Evolutionary conservation across 2,888 invertebrate species (phyloP).

Genomic region (Ophion obscuratus): DNA sequence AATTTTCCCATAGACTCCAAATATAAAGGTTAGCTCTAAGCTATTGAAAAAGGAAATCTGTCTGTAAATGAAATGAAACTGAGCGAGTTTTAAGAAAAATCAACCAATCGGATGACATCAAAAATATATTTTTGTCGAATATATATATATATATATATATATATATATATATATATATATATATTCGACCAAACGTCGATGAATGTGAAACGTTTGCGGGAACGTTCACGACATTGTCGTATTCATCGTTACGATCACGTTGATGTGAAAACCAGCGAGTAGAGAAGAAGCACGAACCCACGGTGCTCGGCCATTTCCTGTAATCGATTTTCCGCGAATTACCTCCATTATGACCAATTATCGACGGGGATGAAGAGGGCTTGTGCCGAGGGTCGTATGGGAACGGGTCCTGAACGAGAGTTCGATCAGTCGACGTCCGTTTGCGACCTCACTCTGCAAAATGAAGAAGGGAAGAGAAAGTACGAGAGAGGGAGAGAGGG

Average conservation of each 20-base stretch:
- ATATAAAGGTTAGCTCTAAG: neutral
- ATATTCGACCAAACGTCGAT: constrained; percentile 19
- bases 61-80: neutral
- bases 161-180: too few species aligned
- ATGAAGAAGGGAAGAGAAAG: constrained; percentile 44
- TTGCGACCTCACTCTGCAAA: constrained; percentile 56
- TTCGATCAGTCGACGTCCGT: constrained; percentile 66
- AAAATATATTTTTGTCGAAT: neutral
- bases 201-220: constrained; percentile 34
- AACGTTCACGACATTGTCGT: constrained; percentile 27
- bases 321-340: constrained; percentile 81
- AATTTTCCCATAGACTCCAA: neutral
- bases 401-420: constrained; percentile 59
- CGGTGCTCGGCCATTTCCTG: constrained; percentile 78
- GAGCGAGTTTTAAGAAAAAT: neutral
- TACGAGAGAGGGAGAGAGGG: constrained; percentile 35
- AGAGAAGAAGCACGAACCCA: constrained; percentile 53
- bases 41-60: neutral
- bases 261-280: constrained; percentile 36
- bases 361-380: constrained; percentile 77
- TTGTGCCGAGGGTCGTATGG: constrained; percentile 51
- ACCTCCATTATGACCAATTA: constrained; percentile 82
- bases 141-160: too few species aligned
- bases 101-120: neutral
- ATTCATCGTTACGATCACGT: constrained; percentile 21